A percentile compares a stretch with the other conserved stretches of the same genome.
Evolutionary conservation across 2,113 vertebrate genomes (phyloP).

Genomic region (Emydura subglobosa): DNA sequence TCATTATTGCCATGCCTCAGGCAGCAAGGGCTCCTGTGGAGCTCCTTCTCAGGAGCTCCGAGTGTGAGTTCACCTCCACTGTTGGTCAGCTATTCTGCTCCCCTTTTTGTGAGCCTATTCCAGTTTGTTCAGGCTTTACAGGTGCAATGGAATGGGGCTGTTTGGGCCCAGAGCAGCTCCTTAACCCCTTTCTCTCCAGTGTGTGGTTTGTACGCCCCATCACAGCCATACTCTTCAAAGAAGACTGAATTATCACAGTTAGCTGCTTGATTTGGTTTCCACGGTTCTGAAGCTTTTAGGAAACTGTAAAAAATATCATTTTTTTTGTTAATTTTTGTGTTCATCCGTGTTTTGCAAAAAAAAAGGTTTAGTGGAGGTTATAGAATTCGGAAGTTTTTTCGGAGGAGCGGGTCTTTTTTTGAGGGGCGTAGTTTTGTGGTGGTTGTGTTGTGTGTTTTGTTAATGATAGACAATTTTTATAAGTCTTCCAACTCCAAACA

Average conservation of each 20-base stretch:
- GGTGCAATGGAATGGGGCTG: not conserved
- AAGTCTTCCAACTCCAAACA: not conserved
- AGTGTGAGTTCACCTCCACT: not conserved
- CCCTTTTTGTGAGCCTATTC: not conserved
- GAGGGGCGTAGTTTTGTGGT: not conserved
- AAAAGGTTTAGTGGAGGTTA: not conserved
- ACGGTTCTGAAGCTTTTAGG: not conserved
- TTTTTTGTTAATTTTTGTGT: accelerated
- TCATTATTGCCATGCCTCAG: too few relatives aligned
- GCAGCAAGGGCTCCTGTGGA: not conserved
- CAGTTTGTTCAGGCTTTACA: not conserved
- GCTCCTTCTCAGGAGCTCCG: not conserved
- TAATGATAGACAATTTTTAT: not conserved
- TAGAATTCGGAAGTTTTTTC: not conserved
- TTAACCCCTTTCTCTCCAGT: not conserved
- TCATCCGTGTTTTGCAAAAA: not conserved
- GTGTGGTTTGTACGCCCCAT: not conserved
- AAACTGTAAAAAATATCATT: not conserved
- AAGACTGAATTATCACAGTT: accelerated
- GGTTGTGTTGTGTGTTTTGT: not conserved
- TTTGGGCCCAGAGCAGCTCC: not conserved
- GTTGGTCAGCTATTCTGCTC: not conserved
- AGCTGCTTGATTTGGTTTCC: not conserved
- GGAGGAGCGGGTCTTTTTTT: not conserved
- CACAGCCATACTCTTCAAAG: not conserved